Evolutionary conservation across 2,113 vertebrate genomes (phyloP).

Genomic region (Centropus unirufus): DNA sequence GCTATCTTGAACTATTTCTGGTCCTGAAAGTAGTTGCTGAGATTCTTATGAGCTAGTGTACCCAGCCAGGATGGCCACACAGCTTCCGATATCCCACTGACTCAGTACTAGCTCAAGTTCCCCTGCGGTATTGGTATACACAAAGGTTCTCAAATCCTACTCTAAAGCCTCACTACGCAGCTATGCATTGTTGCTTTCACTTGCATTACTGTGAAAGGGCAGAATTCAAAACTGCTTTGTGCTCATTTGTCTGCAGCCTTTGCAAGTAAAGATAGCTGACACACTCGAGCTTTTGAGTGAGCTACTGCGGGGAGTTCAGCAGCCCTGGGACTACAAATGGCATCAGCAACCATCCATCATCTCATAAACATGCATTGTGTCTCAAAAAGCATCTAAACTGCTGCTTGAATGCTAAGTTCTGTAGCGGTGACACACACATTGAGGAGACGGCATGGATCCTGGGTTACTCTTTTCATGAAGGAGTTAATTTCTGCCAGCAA

Average conservation of each 20-base stretch:
- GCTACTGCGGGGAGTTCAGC: not conserved
- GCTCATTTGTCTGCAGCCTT: not conserved
- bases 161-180: not conserved
- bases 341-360: not conserved
- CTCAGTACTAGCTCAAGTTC: not conserved
- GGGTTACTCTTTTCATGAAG: not conserved
- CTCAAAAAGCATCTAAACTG: not conserved
- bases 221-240: not conserved
- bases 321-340: not conserved
- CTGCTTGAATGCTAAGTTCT: not conserved
- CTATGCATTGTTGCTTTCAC: not conserved
- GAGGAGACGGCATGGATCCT: not conserved
- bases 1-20: not conserved
- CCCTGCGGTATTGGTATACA: not conserved
- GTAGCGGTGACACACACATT: not conserved
- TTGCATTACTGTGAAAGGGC: not conserved
- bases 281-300: not conserved
- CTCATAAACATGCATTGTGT: not conserved
- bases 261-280: not conserved
- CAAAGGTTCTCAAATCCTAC: not conserved
- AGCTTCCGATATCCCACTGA: not conserved
- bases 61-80: accelerated
- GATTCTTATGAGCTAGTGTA: not conserved
- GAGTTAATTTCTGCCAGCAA: not conserved
- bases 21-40: not conserved